Base-by-base conservation (phyloP, 2,888 invertebrate species). In the Calameuta idolon region DNA sequence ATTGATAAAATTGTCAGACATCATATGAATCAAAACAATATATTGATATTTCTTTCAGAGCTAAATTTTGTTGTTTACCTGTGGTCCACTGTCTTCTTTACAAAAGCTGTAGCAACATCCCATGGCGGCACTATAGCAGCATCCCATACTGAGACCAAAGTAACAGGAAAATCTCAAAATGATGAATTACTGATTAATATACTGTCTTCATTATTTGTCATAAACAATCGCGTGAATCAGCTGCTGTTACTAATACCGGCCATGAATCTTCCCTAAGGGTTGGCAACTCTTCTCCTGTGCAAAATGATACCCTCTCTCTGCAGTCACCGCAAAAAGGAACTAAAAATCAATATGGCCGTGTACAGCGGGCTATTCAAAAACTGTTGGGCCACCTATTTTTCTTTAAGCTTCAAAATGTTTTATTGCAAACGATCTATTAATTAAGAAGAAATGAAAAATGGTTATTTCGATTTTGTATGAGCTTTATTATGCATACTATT, bases 91-190 rank as follows among this genome's bases (percentile, higher is more conserved):
- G 89, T 95, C 95, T 91, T 95, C 95, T 88, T 95, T 94, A 90
- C 95, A 95, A 87, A 95, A 94, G 92, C 95, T 95, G 91, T 95
- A 95, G 91, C 95, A 95, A 91, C 95, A 95, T 86, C 95, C 95
- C 95, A 94, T 95, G 89, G 3, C 40, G 69, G 55, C 23, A 55
- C 55, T 55, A 55, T 55, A 55, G 23, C 55, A 55, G 79, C 91
- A 91, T 81, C 90, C 90, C 90, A 90, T 90, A 73, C 74, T 83
- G 75, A 30, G 40, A 31, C 74, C 69, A 12, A 76, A 55, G 23
- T 55, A 23, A 55, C 23, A 55, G 55, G 23, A 5, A 23, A 55
- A 55, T 23, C 55, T 55, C 55, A 23, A 55, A 55, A 55, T 15
- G 23, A 55, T 55, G 1, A 9, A 55, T 40, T 5, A 40, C 15